phyloP scores from a whole-genome alignment of 2,113 vertebrate species.

The Hemichromis elongatus region DNA sequence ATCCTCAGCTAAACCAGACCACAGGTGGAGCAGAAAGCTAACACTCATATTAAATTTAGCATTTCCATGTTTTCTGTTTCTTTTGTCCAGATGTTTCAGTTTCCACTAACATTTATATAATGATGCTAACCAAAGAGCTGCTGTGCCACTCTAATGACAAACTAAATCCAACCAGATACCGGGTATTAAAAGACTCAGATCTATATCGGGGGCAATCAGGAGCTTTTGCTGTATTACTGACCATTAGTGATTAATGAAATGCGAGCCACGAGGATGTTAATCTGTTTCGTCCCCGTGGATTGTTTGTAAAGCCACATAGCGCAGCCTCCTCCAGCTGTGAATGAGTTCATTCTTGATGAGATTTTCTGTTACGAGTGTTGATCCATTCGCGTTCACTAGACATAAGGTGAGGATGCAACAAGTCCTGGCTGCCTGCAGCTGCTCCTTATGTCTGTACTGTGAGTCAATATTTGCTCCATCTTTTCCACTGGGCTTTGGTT shows the following conservation, averaged over 20 bases:
- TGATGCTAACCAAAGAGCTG: neutral
- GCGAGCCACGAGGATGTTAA: neutral
- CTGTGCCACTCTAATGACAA: neutral
- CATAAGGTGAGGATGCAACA: neutral
- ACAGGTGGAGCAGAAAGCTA: neutral
- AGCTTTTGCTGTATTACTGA: neutral
- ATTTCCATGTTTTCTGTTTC: neutral
- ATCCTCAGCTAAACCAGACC: neutral
- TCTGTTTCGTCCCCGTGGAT: neutral
- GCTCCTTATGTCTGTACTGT: neutral
- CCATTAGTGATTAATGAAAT: constrained; percentile 23
- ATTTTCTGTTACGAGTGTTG: neutral
- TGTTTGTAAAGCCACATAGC: neutral
- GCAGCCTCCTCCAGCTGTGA: neutral
- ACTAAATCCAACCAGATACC: neutral
- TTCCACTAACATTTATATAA: neutral
- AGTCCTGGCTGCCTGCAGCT: neutral
- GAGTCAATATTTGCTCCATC: neutral
- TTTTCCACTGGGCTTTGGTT: neutral
- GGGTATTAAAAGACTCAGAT: neutral
- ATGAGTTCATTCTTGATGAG: neutral
- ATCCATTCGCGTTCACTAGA: neutral
- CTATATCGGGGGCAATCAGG: neutral
- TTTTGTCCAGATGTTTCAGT: neutral
- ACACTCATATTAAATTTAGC: neutral